These are phyloP conservation scores for Neomonachus schauinslandi DNA, from an alignment of 2,113 vertebrate genomes.

Conservation along the genomic window DNA sequence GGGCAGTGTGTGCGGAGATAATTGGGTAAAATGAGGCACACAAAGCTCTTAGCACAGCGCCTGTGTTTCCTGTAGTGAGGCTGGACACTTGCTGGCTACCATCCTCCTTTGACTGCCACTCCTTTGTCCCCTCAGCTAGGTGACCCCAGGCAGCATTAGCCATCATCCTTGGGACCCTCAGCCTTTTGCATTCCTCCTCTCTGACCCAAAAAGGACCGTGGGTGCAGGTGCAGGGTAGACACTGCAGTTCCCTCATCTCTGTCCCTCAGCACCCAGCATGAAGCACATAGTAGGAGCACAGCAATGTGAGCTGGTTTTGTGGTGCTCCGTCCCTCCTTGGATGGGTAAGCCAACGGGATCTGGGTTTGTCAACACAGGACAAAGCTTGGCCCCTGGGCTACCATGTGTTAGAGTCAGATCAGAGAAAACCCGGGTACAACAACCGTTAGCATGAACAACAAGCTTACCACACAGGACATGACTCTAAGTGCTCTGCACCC, in stretches of 20 bases:
- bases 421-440: background rate
- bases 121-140: background rate
- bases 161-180: too few species aligned
- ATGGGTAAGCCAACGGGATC: background rate
- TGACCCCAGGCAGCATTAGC: background rate
- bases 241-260: accelerated
- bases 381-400: background rate
- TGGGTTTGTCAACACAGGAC: background rate
- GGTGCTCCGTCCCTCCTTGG: background rate
- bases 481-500: accelerated
- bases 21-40: too few species aligned
- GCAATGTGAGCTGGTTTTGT: background rate
- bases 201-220: background rate
- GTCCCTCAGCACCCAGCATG: accelerated
- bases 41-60: too few species aligned
- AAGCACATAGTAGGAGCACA: accelerated
- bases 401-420: accelerated
- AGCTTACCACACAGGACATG: accelerated
- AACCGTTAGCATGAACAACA: accelerated
- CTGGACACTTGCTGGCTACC: background rate
- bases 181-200: background rate
- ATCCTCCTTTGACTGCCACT: accelerated
- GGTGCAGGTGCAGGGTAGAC: background rate
- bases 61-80: background rate
- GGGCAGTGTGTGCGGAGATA: background rate